Evolutionary conservation across 2,113 vertebrate species (phyloP), one percentile per base, ranked within the genome.

Genomic region (Mus musculus): DNA sequence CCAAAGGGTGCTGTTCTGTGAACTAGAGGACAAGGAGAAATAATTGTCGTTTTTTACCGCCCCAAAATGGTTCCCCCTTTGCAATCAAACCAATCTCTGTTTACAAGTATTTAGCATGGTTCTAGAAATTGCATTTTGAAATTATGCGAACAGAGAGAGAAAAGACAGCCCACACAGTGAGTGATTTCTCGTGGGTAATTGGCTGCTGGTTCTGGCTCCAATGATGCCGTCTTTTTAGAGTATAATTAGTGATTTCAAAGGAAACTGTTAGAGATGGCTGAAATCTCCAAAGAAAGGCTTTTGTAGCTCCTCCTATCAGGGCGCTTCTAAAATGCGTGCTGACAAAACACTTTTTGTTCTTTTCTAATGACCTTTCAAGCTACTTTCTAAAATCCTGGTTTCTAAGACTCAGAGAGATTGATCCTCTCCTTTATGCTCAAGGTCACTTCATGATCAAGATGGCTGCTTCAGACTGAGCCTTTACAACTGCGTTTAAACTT

Each of bases 81-180:
- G 97, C 97, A 98, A 97, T 97, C 97, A 98, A 98, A 93, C 97
- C 94, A 96, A 96, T 96, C 65, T 94, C 93, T 97, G 96, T 97
- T 98, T 96, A 98, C 97, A 98, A 97, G 96, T 95, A 96, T 97
- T 98, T 98, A 98, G 96, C 84, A 97, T 89, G 85, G 96, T 88
- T 97, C 92, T 97, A 97, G 97, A 98, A 98, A 97, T 19, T 97
- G 77, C 76, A 93, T 98, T 96, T 97, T 97, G 95, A 98, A 98
- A 97, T 90, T 95, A 97, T 94, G 91, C 80, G 67, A n/a, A 96
- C 98, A 92, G 49, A 96, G 59, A 95, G 92, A 97, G 95, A 95
- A 85, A 97, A 84, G 65, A 69, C 39, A 97, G 92, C 97, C 93
- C 63, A 97, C 93, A 91, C 65, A 91, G 96, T 42, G 97, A 91